A percentile compares a stretch with the other conserved stretches of the same genome.
Conservation (phyloP, 1,140 invertebrate genomes). For the Drosophila repleta region DNA sequence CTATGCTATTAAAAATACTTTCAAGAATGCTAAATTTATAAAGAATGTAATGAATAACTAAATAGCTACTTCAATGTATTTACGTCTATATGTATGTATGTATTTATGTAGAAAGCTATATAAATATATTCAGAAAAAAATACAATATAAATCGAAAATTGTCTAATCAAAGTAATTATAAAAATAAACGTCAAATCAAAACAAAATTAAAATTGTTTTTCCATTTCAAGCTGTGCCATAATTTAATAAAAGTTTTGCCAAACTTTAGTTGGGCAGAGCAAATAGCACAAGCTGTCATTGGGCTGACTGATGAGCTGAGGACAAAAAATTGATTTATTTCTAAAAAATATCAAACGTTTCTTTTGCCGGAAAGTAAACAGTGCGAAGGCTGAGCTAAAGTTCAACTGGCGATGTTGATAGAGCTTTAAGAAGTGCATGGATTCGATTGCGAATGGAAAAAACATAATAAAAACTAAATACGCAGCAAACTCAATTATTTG, state of each 20-base stretch:
- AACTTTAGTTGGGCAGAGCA: not conserved
- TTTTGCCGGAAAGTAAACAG: not conserved
- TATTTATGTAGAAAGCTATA: no score
- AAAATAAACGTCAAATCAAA: not conserved
- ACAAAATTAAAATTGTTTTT: conserved; percentile 3
- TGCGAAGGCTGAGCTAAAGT: not conserved
- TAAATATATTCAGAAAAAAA: no score
- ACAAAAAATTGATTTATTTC: conserved; percentile 1
- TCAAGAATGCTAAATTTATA: no score
- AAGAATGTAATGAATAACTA: no score
- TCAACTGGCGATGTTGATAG: not conserved
- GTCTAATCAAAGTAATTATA: not conserved
- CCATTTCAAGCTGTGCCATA: no score
- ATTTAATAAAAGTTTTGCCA: not conserved
- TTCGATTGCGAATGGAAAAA: conserved; percentile 2
- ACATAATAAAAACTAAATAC: conserved; percentile 3
- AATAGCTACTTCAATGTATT: no score
- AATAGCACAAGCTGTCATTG: not conserved
- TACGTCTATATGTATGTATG: no score
- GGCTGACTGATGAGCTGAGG: not conserved
- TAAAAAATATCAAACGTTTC: conserved; percentile 22
- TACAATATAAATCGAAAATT: no score
- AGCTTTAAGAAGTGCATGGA: not conserved
- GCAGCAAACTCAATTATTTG: conserved; percentile 11
- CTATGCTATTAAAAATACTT: no score